Evolutionary conservation across 1,140 invertebrate genomes (phyloP).

Genomic region (Heliothis virescens): DNA sequence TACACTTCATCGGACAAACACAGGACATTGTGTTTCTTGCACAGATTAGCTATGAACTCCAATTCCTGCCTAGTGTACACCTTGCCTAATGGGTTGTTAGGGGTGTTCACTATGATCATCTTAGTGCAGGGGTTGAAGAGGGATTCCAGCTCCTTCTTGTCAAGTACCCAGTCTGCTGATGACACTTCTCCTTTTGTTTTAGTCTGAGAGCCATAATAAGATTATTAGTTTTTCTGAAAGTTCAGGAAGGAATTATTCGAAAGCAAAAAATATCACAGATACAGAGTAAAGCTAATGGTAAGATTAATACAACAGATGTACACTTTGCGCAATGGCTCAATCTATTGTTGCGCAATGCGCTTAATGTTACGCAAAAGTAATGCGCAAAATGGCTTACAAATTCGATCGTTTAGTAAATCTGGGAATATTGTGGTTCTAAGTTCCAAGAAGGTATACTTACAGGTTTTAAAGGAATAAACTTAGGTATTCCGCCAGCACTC

Average conservation of each 20-base stretch:
- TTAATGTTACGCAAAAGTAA: no score
- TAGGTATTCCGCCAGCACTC: conserved; percentile 94
- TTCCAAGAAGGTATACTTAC: conserved; percentile 83
- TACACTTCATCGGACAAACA: conserved; percentile 99
- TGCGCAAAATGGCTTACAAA: no score
- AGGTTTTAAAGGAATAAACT: conserved; percentile 95
- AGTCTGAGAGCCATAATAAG: conserved; percentile 56
- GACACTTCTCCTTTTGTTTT: conserved; percentile 75
- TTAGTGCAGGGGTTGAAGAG: conserved; percentile 98
- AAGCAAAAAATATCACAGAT: no score
- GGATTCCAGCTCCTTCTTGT: conserved; percentile 92
- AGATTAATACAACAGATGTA: no score
- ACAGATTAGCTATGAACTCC: conserved; percentile 93
- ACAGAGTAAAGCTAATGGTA: no score
- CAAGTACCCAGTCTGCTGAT: conserved; percentile 96
- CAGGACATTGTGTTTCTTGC: conserved; percentile 96
- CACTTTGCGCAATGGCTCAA: no score
- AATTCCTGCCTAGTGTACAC: conserved; percentile 92
- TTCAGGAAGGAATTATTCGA: no score
- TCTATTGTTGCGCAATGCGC: no score
- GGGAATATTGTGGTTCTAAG: no score
- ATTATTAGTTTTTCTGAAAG: background rate
- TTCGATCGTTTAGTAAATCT: no score
- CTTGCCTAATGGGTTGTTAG: conserved; percentile 98
- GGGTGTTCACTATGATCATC: conserved; percentile 98